Evolutionary conservation across 2,888 invertebrate species (phyloP), one percentile per base, ranked within the genome.

Genomic region (Agonopterix heracliana): DNA sequence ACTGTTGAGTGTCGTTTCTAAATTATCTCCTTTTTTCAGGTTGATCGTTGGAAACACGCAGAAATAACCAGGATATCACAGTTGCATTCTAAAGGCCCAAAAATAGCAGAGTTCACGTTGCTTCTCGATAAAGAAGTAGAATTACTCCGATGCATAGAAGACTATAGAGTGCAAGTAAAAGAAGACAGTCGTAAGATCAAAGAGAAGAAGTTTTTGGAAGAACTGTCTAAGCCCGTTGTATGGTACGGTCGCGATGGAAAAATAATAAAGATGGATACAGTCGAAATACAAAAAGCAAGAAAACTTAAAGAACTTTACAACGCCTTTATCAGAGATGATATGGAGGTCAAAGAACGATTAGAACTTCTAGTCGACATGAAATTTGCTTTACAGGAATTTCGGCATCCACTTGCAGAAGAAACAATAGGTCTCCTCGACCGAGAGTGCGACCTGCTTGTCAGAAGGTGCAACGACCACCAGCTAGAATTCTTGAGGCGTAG

Each of bases 261-360:
- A 52, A 71, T 91, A 36, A 91, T 96, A 12, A 91, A 93, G 56
- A 93, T 97, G 93, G 94, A 96, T 60, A 94, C 96, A 0, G 71
- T 95, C 46, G 94, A 93, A 71, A 94, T 93, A 13, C 95, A 96
- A 66, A 91, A 93, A 62, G 96, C 95, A 11, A 91, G 92, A 46
- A 93, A 94, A 66, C 88, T 95, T 44, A 92, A 92, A 50, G 92
- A 92, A 59, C 83, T 96, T 11, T 96, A 95, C 71, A 90, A 92
- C 61, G 90, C 92, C 48, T 89, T 96, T 59, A 86, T 85, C 45
- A 83, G 90, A 35, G 85, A 90, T 47, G 89, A 91, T 55, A 71
- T 91, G 52, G 87, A 89, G 0, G 87, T 90, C 13, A 92, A 92
- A 54, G 92, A 93, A 61, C 89, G 95, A 41, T 83, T 96, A 53